These are phyloP conservation scores for Sarcoramphus papa DNA, from an alignment of 2,797 vertebrate species.

Conservation along the genomic window DNA sequence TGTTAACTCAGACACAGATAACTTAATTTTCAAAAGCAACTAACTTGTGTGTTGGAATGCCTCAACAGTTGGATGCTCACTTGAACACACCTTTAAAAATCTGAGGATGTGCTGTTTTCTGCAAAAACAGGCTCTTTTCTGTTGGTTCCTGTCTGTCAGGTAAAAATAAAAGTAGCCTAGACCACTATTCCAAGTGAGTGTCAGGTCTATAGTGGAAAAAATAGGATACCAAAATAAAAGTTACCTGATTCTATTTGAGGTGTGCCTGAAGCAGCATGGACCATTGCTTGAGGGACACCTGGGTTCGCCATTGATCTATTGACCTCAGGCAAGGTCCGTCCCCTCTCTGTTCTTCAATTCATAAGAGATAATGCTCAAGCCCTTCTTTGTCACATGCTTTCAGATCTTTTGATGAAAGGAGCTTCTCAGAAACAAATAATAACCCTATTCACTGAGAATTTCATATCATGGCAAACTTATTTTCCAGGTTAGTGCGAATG, in stretches of 20 bases:
- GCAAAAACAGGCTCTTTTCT: neutral
- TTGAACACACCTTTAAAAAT: neutral
- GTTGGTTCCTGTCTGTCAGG: neutral
- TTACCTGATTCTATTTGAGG: neutral
- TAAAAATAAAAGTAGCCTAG: neutral
- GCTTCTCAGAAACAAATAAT: neutral
- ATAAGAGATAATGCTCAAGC: neutral
- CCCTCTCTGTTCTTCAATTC: neutral
- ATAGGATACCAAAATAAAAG: neutral
- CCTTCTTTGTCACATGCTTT: neutral
- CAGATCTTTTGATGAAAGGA: slow-evolving; percentile 27
- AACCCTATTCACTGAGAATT: neutral
- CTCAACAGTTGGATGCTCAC: neutral
- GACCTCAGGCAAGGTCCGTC: neutral
- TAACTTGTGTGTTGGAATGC: neutral
- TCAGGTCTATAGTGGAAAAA: neutral
- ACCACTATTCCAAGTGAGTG: neutral
- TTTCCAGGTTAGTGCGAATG: neutral
- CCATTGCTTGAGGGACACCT: neutral
- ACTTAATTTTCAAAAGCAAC: neutral
- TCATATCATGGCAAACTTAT: neutral
- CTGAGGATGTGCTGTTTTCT: neutral
- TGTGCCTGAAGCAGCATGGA: neutral
- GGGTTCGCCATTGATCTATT: neutral
- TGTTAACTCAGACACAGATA: neutral